phyloP scores from a whole-genome alignment of 2,113 vertebrate species.

The Ivindomyrus marchei region DNA sequence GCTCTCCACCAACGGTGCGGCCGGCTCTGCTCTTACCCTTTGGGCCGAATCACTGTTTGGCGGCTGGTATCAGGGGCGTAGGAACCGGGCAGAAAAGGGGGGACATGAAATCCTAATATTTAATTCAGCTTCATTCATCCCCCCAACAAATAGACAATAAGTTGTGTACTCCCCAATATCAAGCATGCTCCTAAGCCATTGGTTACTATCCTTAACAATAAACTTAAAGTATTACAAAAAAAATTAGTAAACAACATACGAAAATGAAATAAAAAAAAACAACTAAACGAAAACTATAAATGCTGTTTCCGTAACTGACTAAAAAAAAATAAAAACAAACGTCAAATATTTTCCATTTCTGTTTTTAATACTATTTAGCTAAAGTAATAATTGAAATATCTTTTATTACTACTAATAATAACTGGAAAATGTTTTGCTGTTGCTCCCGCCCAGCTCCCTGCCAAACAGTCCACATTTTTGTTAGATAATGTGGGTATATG shows the following conservation, averaged over 20 bases:
- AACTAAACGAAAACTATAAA: neutral
- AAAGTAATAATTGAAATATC: neutral
- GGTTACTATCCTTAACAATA: too few relatives aligned
- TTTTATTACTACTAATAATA: neutral
- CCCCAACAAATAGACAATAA: neutral
- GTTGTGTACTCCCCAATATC: neutral
- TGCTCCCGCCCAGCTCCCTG: too few relatives aligned
- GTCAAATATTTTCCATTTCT: neutral
- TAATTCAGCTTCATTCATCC: neutral
- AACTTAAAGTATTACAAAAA: too few relatives aligned
- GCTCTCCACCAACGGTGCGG: slow-evolving; percentile 78
- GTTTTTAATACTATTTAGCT: neutral
- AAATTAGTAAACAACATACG: neutral
- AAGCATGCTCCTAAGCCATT: too few relatives aligned
- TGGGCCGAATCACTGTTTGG: neutral
- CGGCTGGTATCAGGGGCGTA: neutral
- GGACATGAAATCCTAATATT: neutral
- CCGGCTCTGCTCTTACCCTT: neutral
- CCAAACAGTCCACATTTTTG: too few relatives aligned
- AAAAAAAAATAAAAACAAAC: neutral
- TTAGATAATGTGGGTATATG: too few relatives aligned
- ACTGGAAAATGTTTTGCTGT: neutral
- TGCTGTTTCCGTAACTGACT: too few relatives aligned
- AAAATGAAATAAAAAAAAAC: neutral
- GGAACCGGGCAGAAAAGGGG: too few relatives aligned